Conservation (phyloP, 2,113 vertebrate species). For the Melospiza melodia region DNA sequence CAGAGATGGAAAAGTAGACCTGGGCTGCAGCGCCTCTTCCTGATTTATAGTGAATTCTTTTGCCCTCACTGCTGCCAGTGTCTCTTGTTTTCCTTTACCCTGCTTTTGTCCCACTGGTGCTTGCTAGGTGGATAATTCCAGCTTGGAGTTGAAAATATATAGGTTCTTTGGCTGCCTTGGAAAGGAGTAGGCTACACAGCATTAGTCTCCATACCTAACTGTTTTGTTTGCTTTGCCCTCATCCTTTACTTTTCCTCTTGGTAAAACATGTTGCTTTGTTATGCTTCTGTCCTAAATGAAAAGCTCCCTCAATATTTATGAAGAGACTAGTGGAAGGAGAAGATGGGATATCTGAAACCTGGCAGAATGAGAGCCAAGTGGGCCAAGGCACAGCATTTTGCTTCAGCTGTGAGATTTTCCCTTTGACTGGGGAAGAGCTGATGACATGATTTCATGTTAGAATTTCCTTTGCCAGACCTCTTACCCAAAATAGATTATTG, state of each 20-base stretch:
- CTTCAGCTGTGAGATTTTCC: neutral
- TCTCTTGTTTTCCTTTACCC: neutral
- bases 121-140: neutral
- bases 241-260: neutral
- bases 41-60: neutral
- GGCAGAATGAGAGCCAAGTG: neutral
- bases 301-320: neutral
- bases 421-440: neutral
- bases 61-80: neutral
- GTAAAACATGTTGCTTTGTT: neutral
- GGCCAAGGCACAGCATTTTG: neutral
- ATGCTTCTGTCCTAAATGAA: neutral
- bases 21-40: neutral
- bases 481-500: neutral
- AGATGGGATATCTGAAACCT: neutral
- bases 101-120: neutral
- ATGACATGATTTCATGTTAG: neutral
- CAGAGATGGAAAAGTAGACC: neutral
- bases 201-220: neutral
- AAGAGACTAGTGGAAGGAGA: neutral
- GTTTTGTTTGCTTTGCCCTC: neutral
- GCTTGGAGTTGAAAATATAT: neutral
- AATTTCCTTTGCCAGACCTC: neutral
- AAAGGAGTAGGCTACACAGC: neutral
- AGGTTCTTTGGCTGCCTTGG: accelerated